phyloP scores from a whole-genome alignment of 1,140 invertebrate species.

The Leptonema lineaticorne region DNA sequence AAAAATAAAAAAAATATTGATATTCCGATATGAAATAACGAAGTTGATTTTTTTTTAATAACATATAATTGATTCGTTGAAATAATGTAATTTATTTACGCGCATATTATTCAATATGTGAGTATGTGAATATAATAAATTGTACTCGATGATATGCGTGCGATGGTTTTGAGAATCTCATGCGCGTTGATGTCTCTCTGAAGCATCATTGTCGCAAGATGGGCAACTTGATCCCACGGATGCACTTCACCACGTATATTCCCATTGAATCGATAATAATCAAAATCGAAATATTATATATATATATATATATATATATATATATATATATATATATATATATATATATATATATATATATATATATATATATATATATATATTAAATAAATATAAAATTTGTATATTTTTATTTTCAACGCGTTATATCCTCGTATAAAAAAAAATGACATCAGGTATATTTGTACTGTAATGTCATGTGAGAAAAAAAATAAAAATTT shows the following conservation, averaged over 20 bases:
- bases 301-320: background rate
- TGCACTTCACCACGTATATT: background rate
- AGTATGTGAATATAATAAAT: background rate
- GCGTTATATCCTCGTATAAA: too few species aligned
- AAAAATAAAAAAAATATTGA: background rate
- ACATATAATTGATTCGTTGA: background rate
- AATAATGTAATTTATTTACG: background rate
- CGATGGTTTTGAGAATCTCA: background rate
- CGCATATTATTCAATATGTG: background rate
- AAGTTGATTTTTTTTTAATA: background rate
- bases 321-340: too few species aligned
- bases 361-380: too few species aligned
- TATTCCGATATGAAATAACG: background rate
- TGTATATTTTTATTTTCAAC: too few species aligned
- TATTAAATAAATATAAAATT: too few species aligned
- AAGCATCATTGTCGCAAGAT: background rate
- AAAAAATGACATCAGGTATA: too few species aligned
- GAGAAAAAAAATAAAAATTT: too few species aligned
- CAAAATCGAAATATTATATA: background rate
- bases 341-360: too few species aligned
- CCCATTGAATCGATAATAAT: background rate
- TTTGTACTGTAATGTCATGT: too few species aligned
- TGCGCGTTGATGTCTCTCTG: constrained; percentile 14
- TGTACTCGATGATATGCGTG: background rate
- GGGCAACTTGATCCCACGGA: background rate